A percentile compares a stretch with the other conserved stretches of the same genome.
phyloP scores from a whole-genome alignment of 2,888 invertebrate genomes.

The Microdon myrmicae region DNA sequence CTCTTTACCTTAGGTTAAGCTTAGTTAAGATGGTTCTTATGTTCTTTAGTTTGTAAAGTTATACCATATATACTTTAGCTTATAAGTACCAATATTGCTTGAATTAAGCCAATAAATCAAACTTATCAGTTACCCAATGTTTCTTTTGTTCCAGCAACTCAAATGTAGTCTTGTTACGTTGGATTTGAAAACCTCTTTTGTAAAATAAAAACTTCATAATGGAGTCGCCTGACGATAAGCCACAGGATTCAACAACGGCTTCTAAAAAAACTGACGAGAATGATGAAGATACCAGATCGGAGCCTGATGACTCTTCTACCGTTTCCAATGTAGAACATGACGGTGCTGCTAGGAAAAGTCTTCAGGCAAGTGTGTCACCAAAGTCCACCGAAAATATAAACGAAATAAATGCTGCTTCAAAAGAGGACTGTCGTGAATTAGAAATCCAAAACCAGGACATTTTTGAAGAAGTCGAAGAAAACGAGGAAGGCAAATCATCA shows the following conservation, averaged over 20 bases:
- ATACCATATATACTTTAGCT: no score
- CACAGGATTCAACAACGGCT: constrained; percentile 10
- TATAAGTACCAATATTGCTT: no score
- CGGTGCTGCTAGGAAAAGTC: constrained; percentile 5
- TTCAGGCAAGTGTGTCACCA: constrained; percentile 31
- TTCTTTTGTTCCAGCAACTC: constrained; percentile 20
- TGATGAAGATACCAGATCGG: constrained; percentile 8
- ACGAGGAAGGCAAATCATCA: constrained; percentile 29
- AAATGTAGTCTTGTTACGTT: constrained; percentile 41
- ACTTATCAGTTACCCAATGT: no score
- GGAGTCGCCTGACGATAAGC: constrained; percentile 39
- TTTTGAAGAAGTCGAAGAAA: constrained; percentile 17
- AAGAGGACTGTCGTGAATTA: background rate
- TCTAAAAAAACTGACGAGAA: constrained; percentile 3
- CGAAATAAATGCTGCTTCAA: background rate
- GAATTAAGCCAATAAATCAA: no score
- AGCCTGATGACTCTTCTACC: constrained; percentile 5
- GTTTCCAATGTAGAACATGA: background rate
- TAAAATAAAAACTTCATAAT: no score
- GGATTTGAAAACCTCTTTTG: no score
- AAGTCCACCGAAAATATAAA: constrained; percentile 12
- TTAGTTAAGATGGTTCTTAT: no score
- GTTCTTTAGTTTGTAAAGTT: no score
- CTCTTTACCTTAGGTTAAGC: no score
- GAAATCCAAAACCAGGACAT: constrained; percentile 1